These are phyloP conservation scores for Botia almorhae DNA, from an alignment of 2,797 vertebrate genomes.

Conservation along the genomic window DNA sequence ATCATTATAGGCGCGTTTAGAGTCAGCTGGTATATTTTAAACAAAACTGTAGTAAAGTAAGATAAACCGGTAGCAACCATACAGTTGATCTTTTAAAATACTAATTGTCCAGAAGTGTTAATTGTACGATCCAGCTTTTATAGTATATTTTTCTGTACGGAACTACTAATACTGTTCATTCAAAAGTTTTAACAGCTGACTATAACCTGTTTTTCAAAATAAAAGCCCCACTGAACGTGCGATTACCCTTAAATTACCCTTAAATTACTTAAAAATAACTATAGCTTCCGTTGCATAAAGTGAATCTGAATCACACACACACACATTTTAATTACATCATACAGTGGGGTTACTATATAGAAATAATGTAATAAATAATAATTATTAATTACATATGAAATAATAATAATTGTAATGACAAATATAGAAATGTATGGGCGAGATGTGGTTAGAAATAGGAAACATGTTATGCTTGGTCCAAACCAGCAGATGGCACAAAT, in stretches of 20 bases:
- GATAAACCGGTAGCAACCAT: neutral
- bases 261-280: neutral
- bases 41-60: neutral
- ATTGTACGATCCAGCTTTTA: neutral
- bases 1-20: neutral
- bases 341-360: too few relatives aligned
- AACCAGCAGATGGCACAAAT: slow-evolving; percentile 39
- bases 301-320: neutral
- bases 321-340: too few relatives aligned
- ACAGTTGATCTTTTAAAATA: neutral
- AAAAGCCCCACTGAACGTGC: neutral
- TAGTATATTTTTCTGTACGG: neutral
- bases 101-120: neutral
- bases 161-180: neutral
- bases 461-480: neutral
- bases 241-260: too few relatives aligned
- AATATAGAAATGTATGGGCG: neutral
- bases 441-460: neutral
- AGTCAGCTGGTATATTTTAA: neutral
- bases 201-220: slow-evolving; percentile 11
- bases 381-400: too few relatives aligned
- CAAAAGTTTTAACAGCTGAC: slow-evolving; percentile 26
- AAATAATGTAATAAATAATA: too few relatives aligned
- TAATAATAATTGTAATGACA: too few relatives aligned
- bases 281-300: too few relatives aligned